phyloP scores from a whole-genome alignment of 2,113 vertebrate genomes.

The Sander vitreus region DNA sequence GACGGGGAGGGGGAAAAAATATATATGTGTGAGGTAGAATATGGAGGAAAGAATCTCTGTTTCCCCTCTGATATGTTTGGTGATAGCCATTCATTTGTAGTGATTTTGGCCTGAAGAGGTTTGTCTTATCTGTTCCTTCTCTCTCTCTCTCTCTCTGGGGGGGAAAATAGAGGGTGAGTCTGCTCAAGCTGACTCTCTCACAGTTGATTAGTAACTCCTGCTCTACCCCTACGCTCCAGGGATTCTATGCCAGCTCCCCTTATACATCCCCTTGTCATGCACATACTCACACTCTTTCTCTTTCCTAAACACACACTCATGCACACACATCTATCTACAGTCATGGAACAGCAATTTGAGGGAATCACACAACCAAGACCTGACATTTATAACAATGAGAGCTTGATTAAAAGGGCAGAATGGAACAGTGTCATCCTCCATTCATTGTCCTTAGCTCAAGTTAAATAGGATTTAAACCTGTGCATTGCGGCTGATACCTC shows the following conservation, averaged over 20 bases:
- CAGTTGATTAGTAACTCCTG: constrained; percentile 82
- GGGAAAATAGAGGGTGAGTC: constrained; percentile 71
- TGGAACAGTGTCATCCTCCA: constrained; percentile 68
- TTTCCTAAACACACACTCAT: constrained; percentile 34
- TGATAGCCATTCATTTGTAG: constrained; percentile 76
- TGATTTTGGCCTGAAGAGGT: constrained; percentile 69
- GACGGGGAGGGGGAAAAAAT: not conserved
- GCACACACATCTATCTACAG: constrained; percentile 63
- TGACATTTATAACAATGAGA: constrained; percentile 81
- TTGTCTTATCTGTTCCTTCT: constrained; percentile 77
- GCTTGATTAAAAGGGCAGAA: constrained; percentile 82
- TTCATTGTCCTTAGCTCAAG: constrained; percentile 72
- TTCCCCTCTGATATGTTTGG: constrained; percentile 61
- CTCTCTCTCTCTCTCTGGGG: constrained; percentile 56
- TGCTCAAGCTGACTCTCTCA: constrained; percentile 69
- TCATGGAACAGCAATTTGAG: constrained; percentile 72
- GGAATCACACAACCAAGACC: constrained; percentile 69
- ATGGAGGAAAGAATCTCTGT: constrained; percentile 42
- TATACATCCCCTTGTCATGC: constrained; percentile 75
- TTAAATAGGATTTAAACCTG: constrained; percentile 80
- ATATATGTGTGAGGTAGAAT: constrained; percentile 31
- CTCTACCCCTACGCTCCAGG: constrained; percentile 75
- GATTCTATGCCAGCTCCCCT: constrained; percentile 76
- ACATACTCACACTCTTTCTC: constrained; percentile 56
- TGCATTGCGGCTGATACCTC: constrained; percentile 69